Conservation (phyloP, 2,113 vertebrate genomes). For the Melanerpes aurifrons region DNA sequence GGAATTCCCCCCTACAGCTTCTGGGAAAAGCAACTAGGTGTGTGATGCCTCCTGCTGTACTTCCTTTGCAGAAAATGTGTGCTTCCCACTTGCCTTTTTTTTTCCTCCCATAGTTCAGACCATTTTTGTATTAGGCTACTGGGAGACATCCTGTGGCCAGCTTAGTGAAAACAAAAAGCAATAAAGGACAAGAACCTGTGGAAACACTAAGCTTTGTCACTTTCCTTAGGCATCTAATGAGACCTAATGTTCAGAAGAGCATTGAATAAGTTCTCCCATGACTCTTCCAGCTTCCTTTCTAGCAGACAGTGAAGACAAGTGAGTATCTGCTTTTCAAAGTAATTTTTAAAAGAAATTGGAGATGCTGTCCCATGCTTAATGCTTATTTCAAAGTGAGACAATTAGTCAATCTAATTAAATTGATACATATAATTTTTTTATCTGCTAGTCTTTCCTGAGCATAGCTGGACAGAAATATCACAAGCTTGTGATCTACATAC, state of each 20-base stretch:
- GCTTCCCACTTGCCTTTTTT: background rate
- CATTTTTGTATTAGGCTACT: background rate
- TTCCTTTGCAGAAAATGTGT: fast-evolving
- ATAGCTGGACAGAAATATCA: background rate
- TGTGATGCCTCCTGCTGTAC: fast-evolving
- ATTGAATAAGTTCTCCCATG: background rate
- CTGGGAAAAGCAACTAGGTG: background rate
- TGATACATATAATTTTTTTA: background rate
- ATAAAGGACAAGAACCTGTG: background rate
- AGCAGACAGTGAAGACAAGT: background rate
- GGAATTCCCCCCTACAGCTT: background rate
- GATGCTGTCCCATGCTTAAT: background rate
- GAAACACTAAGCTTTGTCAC: background rate
- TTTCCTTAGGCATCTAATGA: background rate
- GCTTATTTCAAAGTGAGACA: background rate
- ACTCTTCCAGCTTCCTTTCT: background rate
- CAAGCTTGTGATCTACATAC: background rate
- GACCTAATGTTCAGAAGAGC: background rate
- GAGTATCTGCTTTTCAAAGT: background rate
- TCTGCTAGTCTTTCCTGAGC: background rate
- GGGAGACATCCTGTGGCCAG: background rate
- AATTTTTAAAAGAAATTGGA: background rate
- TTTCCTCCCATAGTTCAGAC: background rate
- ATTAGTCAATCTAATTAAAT: background rate
- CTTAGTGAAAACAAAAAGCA: background rate